Percentiles rank a stretch among this genome's conserved stretches.
phyloP scores from a whole-genome alignment of 2,888 invertebrate species.

The Lycophotia porphyrea region DNA sequence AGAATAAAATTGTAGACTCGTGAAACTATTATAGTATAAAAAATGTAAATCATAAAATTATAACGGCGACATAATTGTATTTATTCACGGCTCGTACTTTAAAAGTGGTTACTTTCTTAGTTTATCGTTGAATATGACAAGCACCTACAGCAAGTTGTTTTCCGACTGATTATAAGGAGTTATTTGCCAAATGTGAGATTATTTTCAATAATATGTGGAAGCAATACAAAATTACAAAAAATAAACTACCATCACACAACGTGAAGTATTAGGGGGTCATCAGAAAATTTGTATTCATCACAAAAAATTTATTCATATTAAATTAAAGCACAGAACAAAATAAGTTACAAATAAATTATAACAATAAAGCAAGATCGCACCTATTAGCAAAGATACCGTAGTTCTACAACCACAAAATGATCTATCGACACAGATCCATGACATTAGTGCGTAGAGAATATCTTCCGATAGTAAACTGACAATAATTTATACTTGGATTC shows the following conservation, averaged over 20 bases:
- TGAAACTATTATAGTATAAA: constrained; percentile 36
- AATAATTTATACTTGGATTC: neutral
- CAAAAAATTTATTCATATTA: constrained; percentile 21
- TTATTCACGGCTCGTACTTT: constrained; percentile 44
- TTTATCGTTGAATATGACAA: constrained; percentile 60
- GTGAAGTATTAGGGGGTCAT: constrained; percentile 30
- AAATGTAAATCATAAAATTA: constrained; percentile 58
- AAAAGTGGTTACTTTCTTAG: constrained; percentile 43
- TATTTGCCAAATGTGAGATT: constrained; percentile 84
- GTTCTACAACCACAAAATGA: constrained; percentile 31
- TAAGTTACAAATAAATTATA: constrained; percentile 39
- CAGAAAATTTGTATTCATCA: constrained; percentile 21
- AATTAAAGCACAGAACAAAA: constrained; percentile 33
- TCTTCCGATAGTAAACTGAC: constrained; percentile 54
- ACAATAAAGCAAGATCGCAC: constrained; percentile 44
- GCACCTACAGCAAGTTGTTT: constrained; percentile 67
- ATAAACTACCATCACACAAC: constrained; percentile 19
- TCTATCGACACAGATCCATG: constrained; percentile 27
- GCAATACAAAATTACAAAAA: constrained; percentile 77
- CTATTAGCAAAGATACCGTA: constrained; percentile 40
- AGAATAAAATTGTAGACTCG: constrained; percentile 35
- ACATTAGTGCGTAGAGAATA: constrained; percentile 29
- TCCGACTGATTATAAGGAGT: constrained; percentile 47
- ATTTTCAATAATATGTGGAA: constrained; percentile 88
- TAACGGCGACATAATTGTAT: constrained; percentile 55